A percentile compares a stretch with the other conserved stretches of the same genome.
These are phyloP conservation scores for Liasis olivaceus DNA, from an alignment of 2,797 vertebrate genomes.

Conservation along the genomic window DNA sequence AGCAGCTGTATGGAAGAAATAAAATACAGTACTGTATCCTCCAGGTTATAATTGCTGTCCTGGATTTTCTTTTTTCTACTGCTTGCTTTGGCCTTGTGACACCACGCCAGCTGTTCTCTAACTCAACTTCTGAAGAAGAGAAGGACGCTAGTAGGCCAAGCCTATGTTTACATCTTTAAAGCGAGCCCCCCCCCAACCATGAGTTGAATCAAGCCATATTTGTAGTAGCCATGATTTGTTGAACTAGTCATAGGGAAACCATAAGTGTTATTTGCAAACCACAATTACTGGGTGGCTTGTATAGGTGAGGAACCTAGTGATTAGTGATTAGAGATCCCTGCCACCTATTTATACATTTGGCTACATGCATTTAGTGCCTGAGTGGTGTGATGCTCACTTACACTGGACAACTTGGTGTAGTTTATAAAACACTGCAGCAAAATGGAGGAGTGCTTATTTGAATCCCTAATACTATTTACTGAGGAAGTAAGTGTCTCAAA, in stretches of 20 bases:
- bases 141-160: background rate
- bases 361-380: background rate
- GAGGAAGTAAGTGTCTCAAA: slow-evolving; percentile 65
- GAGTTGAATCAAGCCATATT: background rate
- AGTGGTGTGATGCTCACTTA: background rate
- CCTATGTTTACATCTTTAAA: background rate
- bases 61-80: slow-evolving; percentile 48
- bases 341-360: background rate
- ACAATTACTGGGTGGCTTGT: background rate
- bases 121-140: background rate
- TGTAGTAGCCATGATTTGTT: background rate
- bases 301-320: background rate
- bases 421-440: background rate
- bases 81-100: slow-evolving; percentile 6
- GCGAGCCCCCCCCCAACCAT: background rate
- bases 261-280: background rate
- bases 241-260: background rate
- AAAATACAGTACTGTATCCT: background rate
- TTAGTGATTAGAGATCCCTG: background rate
- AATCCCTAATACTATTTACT: slow-evolving; percentile 54
- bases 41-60: background rate
- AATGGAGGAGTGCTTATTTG: slow-evolving; percentile 47
- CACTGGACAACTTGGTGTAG: background rate
- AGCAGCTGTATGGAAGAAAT: background rate
- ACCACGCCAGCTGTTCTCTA: slow-evolving; percentile 43